Evolutionary conservation across 1,140 invertebrate genomes (phyloP), one percentile per base, ranked within the genome.

Genomic region (Eriosoma lanigerum): DNA sequence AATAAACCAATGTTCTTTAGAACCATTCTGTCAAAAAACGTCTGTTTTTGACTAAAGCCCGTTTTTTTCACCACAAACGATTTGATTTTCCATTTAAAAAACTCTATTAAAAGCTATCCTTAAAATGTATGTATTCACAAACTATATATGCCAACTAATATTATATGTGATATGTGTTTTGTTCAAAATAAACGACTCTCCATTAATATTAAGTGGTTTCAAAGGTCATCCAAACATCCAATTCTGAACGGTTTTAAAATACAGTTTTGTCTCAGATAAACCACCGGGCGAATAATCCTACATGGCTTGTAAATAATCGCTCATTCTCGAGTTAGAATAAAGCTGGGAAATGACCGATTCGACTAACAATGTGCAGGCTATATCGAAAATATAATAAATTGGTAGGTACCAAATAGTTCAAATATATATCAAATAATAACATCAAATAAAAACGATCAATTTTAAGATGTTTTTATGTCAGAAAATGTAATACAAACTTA

Each of bases 1-100:
- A 58, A 58, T 58, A 24, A 58, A 24, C 24, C 56, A 58, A 26
- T 26, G 56, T 62, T 62, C 24, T 62, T 32, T 62, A n/a, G 32
- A 29, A 62, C 29, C 60, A 15, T 19, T 32, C 26, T 17, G 60
- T 24, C 17, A 24, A 24, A 32, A 62, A 62, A 32, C 26, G 26
- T 32, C 26, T 62, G 60, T 32, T 62, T 32, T 32, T 32, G 60
- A 62, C 26, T 17, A 13, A 24, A 29, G 58, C 26, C 58, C 17
- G 26, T 15, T 29, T 24, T 26, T 15, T 62, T 62, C 26, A 24
- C 26, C 58, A 29, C 58, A 6, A 19, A 15, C 58, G 17, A 62
- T 62, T 62, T 62, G 26, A 26, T 62, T 62, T 24, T 62, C 26
- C 6, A 24, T 58, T 58, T 58, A 13, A 24, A 58, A n/a, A n/a